Conservation (phyloP, 2,113 vertebrate species). For the Rhinoptilus africanus region DNA sequence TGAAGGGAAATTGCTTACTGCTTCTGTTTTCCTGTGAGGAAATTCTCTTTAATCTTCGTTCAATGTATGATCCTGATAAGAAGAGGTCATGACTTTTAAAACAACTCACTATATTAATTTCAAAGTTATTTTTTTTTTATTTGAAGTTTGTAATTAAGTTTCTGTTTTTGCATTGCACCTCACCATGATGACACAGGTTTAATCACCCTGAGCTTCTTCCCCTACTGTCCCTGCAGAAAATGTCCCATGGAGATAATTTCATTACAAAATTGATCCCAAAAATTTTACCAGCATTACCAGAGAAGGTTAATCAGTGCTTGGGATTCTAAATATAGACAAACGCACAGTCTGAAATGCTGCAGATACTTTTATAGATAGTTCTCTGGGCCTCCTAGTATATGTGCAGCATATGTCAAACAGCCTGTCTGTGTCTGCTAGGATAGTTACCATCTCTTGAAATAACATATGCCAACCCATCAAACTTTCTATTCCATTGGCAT, state of each 20-base stretch:
- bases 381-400: not conserved
- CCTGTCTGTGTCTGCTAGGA: not conserved
- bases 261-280: not conserved
- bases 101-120: not conserved
- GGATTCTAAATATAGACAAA: not conserved
- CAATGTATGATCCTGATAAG: not conserved
- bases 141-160: not conserved
- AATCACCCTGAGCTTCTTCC: not conserved
- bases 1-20: not conserved
- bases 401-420: conserved; percentile 5
- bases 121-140: not conserved
- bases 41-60: not conserved
- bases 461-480: conserved; percentile 4
- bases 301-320: not conserved
- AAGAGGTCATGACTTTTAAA: not conserved
- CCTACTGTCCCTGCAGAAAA: not conserved
- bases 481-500: not conserved
- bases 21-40: not conserved
- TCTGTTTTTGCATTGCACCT: not conserved
- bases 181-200: not conserved
- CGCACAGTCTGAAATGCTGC: not conserved
- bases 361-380: not conserved
- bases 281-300: not conserved
- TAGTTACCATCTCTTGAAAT: not conserved
- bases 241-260: not conserved